These are phyloP conservation scores for Teleogryllus occipitalis DNA, from an alignment of 1,140 invertebrate genomes.

Conservation along the genomic window DNA sequence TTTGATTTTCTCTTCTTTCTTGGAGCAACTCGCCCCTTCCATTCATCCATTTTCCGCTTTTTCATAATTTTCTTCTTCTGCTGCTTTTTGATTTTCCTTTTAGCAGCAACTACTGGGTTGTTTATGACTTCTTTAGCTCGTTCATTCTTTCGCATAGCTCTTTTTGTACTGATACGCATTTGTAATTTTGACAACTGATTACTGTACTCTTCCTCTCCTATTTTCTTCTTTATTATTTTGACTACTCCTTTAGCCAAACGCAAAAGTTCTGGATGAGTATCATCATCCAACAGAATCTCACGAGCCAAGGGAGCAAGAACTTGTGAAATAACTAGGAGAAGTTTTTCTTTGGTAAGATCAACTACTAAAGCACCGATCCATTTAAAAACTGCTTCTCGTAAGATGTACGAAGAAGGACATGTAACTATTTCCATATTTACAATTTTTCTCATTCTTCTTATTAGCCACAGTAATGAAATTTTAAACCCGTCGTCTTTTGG, in stretches of 20 bases:
- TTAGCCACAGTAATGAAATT: conserved; percentile 54
- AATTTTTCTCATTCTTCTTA: conserved; percentile 56
- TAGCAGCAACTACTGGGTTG: conserved; percentile 66
- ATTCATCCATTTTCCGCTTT: conserved; percentile 53
- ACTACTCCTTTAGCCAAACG: conserved; percentile 57
- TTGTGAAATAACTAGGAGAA: conserved; percentile 44
- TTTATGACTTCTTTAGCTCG: conserved; percentile 51
- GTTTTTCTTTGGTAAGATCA: conserved; percentile 43
- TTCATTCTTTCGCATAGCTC: conserved; percentile 55
- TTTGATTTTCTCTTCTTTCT: conserved; percentile 31
- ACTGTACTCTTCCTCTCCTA: conserved; percentile 56
- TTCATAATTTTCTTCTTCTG: conserved; percentile 65
- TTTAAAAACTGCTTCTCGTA: conserved; percentile 60
- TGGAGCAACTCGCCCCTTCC: conserved; percentile 39
- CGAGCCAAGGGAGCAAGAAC: conserved; percentile 57
- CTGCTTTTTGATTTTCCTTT: conserved; percentile 65
- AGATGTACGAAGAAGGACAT: conserved; percentile 37
- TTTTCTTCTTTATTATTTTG: conserved; percentile 52
- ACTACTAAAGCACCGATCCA: conserved; percentile 58
- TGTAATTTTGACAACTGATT: conserved; percentile 47
- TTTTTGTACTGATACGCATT: conserved; percentile 48
- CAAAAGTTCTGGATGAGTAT: conserved; percentile 43
- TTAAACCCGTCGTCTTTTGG: conserved; percentile 26
- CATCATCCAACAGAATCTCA: conserved; percentile 48
- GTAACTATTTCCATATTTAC: conserved; percentile 44